Conservation (phyloP, 2,888 invertebrate species). For the Stenurella melanura region DNA sequence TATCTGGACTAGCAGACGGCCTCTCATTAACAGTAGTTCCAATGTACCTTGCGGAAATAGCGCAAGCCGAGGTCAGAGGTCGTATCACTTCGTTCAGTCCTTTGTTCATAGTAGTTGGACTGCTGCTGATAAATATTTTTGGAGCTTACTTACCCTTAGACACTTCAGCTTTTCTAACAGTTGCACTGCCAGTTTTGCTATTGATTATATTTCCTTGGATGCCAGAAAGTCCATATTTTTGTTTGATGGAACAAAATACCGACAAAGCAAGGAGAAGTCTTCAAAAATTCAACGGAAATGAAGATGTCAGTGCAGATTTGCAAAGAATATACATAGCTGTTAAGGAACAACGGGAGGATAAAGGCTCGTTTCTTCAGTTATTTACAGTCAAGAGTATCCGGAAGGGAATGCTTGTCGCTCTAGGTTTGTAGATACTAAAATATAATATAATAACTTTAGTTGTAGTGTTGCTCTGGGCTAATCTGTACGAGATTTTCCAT, state of each 20-base stretch:
- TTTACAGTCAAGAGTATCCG: slow-evolving; percentile 76
- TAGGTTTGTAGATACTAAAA: slow-evolving; percentile 65
- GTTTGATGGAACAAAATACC: slow-evolving; percentile 57
- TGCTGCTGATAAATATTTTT: slow-evolving; percentile 72
- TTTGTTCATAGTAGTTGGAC: slow-evolving; percentile 60
- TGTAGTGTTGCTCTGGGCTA: too few species aligned
- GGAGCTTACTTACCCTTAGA: slow-evolving; percentile 75
- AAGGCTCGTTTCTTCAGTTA: slow-evolving; percentile 76
- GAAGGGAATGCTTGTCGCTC: slow-evolving; percentile 79
- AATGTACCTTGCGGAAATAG: slow-evolving; percentile 78
- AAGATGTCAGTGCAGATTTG: slow-evolving; percentile 73
- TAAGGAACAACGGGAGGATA: slow-evolving; percentile 73
- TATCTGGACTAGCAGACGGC: slow-evolving; percentile 78
- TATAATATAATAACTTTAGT: too few species aligned
- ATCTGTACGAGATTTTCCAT: too few species aligned
- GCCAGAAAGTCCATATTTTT: slow-evolving; percentile 75
- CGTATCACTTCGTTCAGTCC: slow-evolving; percentile 64
- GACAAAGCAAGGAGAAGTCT: slow-evolving; percentile 68
- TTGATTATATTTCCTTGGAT: slow-evolving; percentile 75
- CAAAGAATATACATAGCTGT: slow-evolving; percentile 64
- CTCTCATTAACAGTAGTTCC: slow-evolving; percentile 73
- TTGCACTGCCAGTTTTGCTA: slow-evolving; percentile 77
- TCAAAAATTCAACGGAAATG: slow-evolving; percentile 72
- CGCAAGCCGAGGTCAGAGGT: slow-evolving; percentile 76
- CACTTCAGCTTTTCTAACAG: slow-evolving; percentile 76